These are phyloP conservation scores for Pipistrellus kuhlii DNA, from an alignment of 2,797 vertebrate genomes.

Conservation along the genomic window DNA sequence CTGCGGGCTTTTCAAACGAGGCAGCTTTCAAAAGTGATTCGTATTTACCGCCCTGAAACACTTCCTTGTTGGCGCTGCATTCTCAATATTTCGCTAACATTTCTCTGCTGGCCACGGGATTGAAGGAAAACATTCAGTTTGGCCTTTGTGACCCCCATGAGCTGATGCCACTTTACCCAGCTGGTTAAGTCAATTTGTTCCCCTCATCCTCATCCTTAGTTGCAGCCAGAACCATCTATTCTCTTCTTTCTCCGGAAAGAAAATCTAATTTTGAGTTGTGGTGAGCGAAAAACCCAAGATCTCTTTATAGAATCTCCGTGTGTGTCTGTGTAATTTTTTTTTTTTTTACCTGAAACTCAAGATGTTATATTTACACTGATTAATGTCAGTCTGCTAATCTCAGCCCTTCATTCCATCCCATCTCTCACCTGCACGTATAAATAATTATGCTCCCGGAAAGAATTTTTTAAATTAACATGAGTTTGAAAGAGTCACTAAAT, in stretches of 20 bases:
- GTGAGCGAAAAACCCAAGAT: not conserved
- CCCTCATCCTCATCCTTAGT: not conserved
- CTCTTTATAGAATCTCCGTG: not conserved
- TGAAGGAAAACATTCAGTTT: not conserved
- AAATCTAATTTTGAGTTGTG: not conserved
- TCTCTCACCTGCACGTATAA: not conserved
- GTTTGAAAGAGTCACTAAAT: not conserved
- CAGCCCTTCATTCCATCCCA: not conserved
- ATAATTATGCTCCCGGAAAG: not conserved
- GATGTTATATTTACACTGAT: conserved; percentile 5
- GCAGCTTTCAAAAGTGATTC: not conserved
- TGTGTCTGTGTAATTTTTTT: too few species aligned
- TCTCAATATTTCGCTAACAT: not conserved
- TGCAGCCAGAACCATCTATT: not conserved
- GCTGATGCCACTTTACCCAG: not conserved
- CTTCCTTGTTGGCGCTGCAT: not conserved
- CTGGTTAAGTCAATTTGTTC: not conserved
- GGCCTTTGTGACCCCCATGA: not conserved
- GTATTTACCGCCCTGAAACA: not conserved
- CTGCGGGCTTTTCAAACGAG: not conserved
- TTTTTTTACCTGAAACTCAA: not conserved
- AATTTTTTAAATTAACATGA: not conserved
- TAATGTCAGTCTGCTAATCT: not conserved
- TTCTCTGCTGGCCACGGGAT: not conserved
- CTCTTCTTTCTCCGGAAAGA: not conserved